phyloP scores from a whole-genome alignment of 2,888 invertebrate species.

The Cheilosia soror region DNA sequence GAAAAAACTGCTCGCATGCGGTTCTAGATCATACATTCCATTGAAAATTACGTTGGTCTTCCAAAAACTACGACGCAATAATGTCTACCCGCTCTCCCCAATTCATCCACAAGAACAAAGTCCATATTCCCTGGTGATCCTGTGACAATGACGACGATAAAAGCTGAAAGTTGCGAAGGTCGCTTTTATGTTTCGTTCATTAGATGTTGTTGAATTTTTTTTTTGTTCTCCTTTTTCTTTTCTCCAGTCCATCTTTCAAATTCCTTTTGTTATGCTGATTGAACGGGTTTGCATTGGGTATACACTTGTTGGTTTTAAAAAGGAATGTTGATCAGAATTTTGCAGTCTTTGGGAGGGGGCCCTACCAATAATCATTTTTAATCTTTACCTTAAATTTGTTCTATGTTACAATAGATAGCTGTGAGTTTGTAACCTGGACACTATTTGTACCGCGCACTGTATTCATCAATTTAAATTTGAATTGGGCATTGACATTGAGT shows the following conservation, averaged over 20 bases:
- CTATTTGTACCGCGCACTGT: too few relatives aligned
- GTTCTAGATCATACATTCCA: conserved; percentile 64
- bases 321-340: background rate
- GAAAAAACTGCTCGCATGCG: conserved; percentile 52
- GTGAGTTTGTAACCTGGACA: too few relatives aligned
- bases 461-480: background rate
- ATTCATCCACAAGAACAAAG: background rate
- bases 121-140: conserved; percentile 51
- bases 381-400: too few relatives aligned
- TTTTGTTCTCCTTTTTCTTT: conserved; percentile 14
- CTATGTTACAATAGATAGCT: too few relatives aligned
- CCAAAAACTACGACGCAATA: conserved; percentile 68
- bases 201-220: conserved; percentile 3
- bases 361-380: too few relatives aligned
- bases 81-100: background rate
- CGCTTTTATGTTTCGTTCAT: conserved; percentile 57
- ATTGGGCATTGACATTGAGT: too few relatives aligned
- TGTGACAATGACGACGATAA: conserved; percentile 52
- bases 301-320: conserved; percentile 44
- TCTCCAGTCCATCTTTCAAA: background rate
- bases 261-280: conserved; percentile 39
- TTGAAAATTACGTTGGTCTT: conserved; percentile 47
- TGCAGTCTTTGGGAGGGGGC: background rate
- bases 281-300: conserved; percentile 21
- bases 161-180: conserved; percentile 65